A percentile compares a stretch with the other conserved stretches of the same genome.
Evolutionary conservation across 2,888 invertebrate genomes (phyloP).

Genomic region (Dimorphilus gyrociliatus): DNA sequence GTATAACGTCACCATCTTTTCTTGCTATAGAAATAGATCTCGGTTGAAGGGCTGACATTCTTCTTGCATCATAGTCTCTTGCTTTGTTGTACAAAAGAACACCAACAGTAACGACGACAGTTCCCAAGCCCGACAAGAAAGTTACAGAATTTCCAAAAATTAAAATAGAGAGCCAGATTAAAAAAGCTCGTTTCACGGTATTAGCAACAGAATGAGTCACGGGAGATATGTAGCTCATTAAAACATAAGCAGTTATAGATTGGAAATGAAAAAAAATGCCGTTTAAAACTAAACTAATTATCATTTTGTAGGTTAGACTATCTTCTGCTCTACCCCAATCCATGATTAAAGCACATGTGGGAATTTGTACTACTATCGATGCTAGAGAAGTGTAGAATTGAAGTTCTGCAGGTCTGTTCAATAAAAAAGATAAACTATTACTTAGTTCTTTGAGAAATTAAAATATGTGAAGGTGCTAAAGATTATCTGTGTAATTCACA

Average conservation of each 20-base stretch:
- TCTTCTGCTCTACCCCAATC: constrained; percentile 43
- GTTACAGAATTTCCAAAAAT: constrained; percentile 60
- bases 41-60: too few species aligned
- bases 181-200: constrained; percentile 57
- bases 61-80: constrained; percentile 35
- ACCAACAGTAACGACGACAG: constrained; percentile 52
- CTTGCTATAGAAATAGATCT: too few species aligned
- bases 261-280: constrained; percentile 63
- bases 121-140: constrained; percentile 53
- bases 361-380: constrained; percentile 55
- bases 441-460: too few species aligned
- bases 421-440: constrained; percentile 3
- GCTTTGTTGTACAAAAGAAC: constrained; percentile 59
- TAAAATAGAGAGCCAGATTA: constrained; percentile 58
- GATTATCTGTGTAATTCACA: too few species aligned
- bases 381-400: constrained; percentile 62
- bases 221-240: constrained; percentile 62
- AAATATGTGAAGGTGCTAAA: constrained; percentile 2
- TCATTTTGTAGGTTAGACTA: constrained; percentile 39
- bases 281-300: constrained; percentile 49
- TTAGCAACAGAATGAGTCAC: constrained; percentile 64
- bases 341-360: constrained; percentile 50
- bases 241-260: constrained; percentile 59
- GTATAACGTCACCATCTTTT: too few species aligned
- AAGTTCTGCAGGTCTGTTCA: constrained; percentile 53